Evolutionary conservation across 2,888 invertebrate genomes (phyloP), one percentile per base, ranked within the genome.

Genomic region (Parapristionchus giblindavisi): DNA sequence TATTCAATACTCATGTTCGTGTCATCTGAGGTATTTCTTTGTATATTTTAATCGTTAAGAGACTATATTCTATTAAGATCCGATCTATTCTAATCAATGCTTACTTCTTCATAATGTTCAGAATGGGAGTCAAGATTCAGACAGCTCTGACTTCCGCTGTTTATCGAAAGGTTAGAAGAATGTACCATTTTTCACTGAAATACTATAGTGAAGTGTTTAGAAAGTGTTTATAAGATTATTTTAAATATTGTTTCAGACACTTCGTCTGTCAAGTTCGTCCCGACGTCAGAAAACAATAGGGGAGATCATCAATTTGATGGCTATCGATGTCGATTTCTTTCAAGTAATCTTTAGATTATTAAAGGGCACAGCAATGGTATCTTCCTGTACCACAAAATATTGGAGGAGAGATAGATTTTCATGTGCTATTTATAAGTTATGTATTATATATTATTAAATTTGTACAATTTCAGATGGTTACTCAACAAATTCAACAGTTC

Each of bases 281-380:
- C 85, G 89, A 34, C 87, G 88, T 40, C 85, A 87, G 14, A 89
- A 89, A 29, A 91, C 90, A 2, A 89, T 89, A 6, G 91, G 91
- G 11, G 91, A 91, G 84, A 90, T 91, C 60, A 90, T 91, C 5
- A 91, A 91, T 84, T 79, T 91, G 79, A 91, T 91, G 90, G 89
- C 90, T 14, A 89, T 90, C 63, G 90, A 90, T 78, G 88, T 89
- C 11, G 89, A 90, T 77, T 82, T 73, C 43, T 58, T 72, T n/a
- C 68, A 70, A 54, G 68, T 70, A 61, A 2, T 17, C 43, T 17
- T 14, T 43, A 1, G 3, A 60, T 8, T n/a, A 60, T 0, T 32
- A 3, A 14, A 24, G 5, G 36, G 38, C 36, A 38, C 6, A 11
- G 27, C 1, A 1, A 38, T 17, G 24, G 3, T 14, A 14, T 8